Conservation (phyloP, 1,140 invertebrate species). For the Aphelinus atriplicis region DNA sequence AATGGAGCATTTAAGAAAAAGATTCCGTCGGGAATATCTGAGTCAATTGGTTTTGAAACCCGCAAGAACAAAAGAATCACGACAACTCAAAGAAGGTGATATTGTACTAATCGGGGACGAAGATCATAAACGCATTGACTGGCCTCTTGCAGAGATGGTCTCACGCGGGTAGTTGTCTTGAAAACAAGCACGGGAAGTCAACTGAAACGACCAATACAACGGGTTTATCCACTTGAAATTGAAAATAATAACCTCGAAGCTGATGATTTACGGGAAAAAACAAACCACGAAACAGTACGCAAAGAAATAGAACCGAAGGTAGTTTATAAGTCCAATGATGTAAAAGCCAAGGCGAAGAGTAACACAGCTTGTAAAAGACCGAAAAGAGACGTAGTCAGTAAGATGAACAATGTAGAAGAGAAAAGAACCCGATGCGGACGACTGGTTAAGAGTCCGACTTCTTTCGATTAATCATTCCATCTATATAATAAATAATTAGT, state of each 20-base stretch:
- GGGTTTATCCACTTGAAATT: neutral
- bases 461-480: too few species aligned
- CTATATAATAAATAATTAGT: too few species aligned
- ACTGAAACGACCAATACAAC: conserved; percentile 17
- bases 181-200: neutral
- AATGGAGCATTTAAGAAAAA: conserved; percentile 31
- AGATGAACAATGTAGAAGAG: neutral
- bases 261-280: neutral
- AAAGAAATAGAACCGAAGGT: neutral
- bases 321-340: neutral
- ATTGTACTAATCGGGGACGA: conserved; percentile 14
- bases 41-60: neutral
- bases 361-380: too few species aligned
- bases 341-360: neutral
- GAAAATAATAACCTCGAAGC: neutral
- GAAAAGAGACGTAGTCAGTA: too few species aligned
- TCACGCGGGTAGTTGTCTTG: neutral
- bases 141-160: neutral
- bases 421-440: neutral
- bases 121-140: conserved; percentile 14
- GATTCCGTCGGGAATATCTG: conserved; percentile 44
- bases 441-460: too few species aligned
- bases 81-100: neutral
- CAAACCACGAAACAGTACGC: neutral
- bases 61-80: neutral